These are phyloP conservation scores for Prietella phreatophila DNA, from an alignment of 2,113 vertebrate genomes.

Conservation along the genomic window DNA sequence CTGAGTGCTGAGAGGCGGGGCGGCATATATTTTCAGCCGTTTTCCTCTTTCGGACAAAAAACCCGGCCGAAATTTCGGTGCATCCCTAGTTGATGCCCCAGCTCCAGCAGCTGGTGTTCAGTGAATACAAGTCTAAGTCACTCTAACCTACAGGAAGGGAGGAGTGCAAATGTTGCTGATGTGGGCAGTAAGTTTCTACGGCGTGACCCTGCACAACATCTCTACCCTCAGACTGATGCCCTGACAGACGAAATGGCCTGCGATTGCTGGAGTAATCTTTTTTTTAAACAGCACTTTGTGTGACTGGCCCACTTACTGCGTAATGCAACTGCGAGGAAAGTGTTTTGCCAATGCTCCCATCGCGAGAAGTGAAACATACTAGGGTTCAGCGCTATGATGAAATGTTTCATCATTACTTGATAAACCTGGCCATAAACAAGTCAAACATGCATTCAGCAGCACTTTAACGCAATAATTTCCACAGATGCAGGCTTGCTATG, in stretches of 20 bases:
- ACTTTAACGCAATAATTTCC: background rate
- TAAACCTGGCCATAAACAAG: background rate
- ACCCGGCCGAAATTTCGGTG: too few species aligned
- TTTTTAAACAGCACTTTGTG: conserved; percentile 18
- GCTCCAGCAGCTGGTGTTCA: background rate
- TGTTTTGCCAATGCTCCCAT: conserved; percentile 34
- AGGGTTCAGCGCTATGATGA: background rate
- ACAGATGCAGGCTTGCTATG: background rate
- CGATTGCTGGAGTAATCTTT: conserved; percentile 31
- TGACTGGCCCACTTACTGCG: conserved; percentile 20
- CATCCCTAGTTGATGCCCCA: background rate
- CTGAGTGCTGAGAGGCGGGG: too few species aligned
- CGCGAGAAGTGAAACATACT: background rate
- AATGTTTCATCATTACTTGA: conserved; percentile 18
- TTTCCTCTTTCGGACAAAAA: too few species aligned
- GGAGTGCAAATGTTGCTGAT: background rate
- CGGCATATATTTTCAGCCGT: too few species aligned
- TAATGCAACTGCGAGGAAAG: conserved; percentile 22
- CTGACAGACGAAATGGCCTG: conserved; percentile 10
- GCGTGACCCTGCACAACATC: background rate
- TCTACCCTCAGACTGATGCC: background rate
- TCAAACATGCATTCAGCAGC: background rate
- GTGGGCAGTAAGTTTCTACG: background rate
- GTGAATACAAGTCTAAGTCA: background rate
- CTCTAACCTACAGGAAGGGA: background rate